These are phyloP conservation scores for Agapetus fuscipes DNA, from an alignment of 2,888 invertebrate genomes.

Conservation along the genomic window DNA sequence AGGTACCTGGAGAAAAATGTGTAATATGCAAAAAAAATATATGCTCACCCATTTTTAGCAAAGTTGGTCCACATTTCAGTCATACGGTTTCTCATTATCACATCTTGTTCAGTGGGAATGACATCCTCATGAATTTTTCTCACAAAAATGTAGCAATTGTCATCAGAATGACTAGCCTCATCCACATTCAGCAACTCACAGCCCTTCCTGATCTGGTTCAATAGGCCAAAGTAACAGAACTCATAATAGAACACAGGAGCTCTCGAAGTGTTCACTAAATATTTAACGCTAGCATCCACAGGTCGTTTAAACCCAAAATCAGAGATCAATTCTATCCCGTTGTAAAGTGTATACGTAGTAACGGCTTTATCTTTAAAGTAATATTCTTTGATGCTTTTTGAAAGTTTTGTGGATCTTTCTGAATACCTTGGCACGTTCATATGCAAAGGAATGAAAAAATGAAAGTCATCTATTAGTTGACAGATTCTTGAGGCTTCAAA, in stretches of 20 bases:
- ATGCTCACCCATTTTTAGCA: conserved; percentile 13
- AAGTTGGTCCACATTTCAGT: conserved; percentile 14
- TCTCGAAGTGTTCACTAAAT: conserved; percentile 7
- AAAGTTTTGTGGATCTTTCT: conserved; percentile 21
- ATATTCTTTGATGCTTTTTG: conserved; percentile 22
- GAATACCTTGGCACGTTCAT: conserved; percentile 25
- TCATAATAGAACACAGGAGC: conserved; percentile 21
- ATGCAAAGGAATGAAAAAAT: conserved; percentile 25
- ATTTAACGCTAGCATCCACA: conserved; percentile 20
- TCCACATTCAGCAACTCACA: conserved; percentile 10
- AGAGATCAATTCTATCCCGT: conserved; percentile 21
- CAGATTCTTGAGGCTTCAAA: conserved; percentile 15
- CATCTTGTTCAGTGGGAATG: background rate
- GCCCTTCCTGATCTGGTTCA: conserved; percentile 18
- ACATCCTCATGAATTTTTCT: conserved; percentile 3
- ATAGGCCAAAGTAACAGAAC: conserved; percentile 23
- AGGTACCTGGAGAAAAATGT: too few relatives aligned
- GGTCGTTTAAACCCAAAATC: conserved; percentile 22
- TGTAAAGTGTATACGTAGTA: conserved; percentile 8
- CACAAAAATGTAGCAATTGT: conserved; percentile 24
- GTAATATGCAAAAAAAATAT: too few relatives aligned
- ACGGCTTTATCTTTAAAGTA: conserved; percentile 24
- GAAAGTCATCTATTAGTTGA: conserved; percentile 21
- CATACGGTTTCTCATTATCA: conserved; percentile 5
- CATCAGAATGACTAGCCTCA: conserved; percentile 21